Conservation (phyloP, 2,888 invertebrate genomes). For the Thymelicus acteon region DNA sequence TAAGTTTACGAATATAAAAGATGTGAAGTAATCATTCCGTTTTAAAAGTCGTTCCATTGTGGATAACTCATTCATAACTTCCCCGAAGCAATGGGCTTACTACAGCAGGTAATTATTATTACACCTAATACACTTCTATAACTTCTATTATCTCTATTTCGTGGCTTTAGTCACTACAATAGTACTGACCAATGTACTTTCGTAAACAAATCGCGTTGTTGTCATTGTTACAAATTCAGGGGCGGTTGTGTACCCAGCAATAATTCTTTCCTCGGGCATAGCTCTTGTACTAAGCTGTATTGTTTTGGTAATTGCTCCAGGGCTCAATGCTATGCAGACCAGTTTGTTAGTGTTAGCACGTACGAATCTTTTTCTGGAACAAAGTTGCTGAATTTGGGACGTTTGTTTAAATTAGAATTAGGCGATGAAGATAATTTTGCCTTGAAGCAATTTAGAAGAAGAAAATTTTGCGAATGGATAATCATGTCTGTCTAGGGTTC, state of each 20-base stretch:
- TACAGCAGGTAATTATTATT: too few relatives aligned
- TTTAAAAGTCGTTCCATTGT: too few relatives aligned
- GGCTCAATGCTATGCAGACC: slow-evolving; percentile 9
- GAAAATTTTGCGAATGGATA: too few relatives aligned
- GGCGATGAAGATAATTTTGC: too few relatives aligned
- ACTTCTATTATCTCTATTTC: background rate
- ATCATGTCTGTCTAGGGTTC: too few relatives aligned
- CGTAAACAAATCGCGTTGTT: slow-evolving; percentile 17
- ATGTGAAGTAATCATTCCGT: too few relatives aligned
- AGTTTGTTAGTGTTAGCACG: slow-evolving; percentile 1
- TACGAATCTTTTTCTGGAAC: background rate
- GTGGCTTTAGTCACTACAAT: slow-evolving; percentile 1
- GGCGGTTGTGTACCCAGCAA: slow-evolving; percentile 2
- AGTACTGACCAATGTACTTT: background rate
- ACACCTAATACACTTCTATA: background rate
- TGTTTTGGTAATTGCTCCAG: slow-evolving; percentile 26
- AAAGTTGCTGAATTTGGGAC: background rate
- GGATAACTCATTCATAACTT: too few relatives aligned
- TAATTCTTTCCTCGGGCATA: slow-evolving; percentile 25
- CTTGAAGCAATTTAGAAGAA: too few relatives aligned
- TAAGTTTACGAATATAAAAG: too few relatives aligned
- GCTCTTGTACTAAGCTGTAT: slow-evolving; percentile 22
- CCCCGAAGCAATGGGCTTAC: too few relatives aligned
- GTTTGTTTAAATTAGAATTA: background rate
- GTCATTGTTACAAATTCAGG: slow-evolving; percentile 6